Percentiles rank a stretch among this genome's conserved stretches.
These are phyloP conservation scores for Lamellibrachia satsuma DNA, from an alignment of 2,888 invertebrate genomes.

Conservation along the genomic window DNA sequence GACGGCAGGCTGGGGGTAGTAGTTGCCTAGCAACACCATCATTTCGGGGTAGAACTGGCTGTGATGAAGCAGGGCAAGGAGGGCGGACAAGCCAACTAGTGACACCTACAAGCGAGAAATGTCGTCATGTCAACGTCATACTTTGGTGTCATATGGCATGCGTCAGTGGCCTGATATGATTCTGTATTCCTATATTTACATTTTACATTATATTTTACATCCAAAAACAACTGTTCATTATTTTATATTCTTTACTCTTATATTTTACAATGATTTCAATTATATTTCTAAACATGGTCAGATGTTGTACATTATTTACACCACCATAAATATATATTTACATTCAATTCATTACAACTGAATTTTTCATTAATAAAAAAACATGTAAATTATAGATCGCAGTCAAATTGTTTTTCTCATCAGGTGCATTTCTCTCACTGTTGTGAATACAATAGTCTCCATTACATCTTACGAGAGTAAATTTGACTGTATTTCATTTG, in stretches of 20 bases:
- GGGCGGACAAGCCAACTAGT: slow-evolving; percentile 57
- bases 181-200: not conserved
- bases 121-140: not conserved
- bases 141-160: not conserved
- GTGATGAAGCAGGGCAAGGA: slow-evolving; percentile 58
- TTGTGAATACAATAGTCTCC: too few species aligned
- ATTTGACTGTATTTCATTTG: not conserved
- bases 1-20: slow-evolving; percentile 56
- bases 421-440: too few species aligned
- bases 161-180: not conserved
- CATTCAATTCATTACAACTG: not conserved
- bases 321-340: not conserved
- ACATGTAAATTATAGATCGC: not conserved
- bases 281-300: not conserved
- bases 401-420: not conserved
- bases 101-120: slow-evolving; percentile 48
- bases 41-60: slow-evolving; percentile 60
- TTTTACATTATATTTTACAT: not conserved
- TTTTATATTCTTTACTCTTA: not conserved
- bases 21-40: slow-evolving; percentile 51
- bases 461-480: too few species aligned
- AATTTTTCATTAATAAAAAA: too few species aligned
- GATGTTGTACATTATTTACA: not conserved
- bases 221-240: not conserved
- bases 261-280: not conserved